A percentile compares a stretch with the other conserved stretches of the same genome.
Evolutionary conservation across 2,113 vertebrate species (phyloP).

Genomic region (Antechinus stuartii): DNA sequence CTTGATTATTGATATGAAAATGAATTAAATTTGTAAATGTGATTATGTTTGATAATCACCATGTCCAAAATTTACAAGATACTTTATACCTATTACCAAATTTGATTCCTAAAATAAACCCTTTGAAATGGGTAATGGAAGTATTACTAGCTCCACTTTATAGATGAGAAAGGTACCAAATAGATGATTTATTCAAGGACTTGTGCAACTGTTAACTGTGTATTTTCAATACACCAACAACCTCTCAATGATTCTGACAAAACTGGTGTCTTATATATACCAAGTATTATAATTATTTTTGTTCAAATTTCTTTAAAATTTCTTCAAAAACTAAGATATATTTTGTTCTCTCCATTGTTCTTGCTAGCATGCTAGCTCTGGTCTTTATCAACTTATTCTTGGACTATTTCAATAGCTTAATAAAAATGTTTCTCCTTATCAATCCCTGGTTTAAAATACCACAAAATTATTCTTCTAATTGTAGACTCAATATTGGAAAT

Average conservation of each 20-base stretch:
- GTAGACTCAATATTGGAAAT: background rate
- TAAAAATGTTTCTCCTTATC: background rate
- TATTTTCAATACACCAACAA: background rate
- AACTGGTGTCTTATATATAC: background rate
- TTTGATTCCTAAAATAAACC: background rate
- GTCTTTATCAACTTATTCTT: background rate
- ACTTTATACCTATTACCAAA: too few species aligned
- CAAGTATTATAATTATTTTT: background rate
- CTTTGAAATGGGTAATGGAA: background rate
- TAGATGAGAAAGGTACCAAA: background rate
- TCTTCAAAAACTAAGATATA: background rate
- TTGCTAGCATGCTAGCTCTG: background rate
- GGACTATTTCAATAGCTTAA: background rate
- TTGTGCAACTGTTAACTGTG: background rate
- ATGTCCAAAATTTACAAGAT: background rate
- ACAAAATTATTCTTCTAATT: background rate
- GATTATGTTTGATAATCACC: background rate
- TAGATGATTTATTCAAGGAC: background rate
- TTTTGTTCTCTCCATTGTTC: background rate
- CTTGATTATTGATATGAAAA: background rate
- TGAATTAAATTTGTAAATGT: background rate
- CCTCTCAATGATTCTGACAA: background rate
- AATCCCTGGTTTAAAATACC: background rate
- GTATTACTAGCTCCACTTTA: background rate
- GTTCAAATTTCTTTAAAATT: background rate